Conservation (phyloP, 2,113 vertebrate species). For the Centropristis striata region DNA sequence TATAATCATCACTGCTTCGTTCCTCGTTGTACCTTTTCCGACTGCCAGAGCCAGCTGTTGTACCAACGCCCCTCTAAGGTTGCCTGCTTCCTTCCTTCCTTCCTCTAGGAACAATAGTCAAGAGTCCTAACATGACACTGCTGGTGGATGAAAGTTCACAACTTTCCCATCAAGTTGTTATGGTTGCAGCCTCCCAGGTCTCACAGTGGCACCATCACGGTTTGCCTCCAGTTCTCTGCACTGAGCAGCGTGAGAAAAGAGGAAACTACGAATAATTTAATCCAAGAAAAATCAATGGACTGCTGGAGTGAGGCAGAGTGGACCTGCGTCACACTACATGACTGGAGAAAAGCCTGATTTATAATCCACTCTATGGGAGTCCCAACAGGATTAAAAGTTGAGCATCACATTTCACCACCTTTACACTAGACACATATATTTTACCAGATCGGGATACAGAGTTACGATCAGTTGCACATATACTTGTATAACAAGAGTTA, state of each 20-base stretch:
- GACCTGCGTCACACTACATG: slow-evolving; percentile 20
- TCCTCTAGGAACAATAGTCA: slow-evolving; percentile 66
- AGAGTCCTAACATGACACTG: slow-evolving; percentile 58
- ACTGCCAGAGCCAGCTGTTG: slow-evolving; percentile 39
- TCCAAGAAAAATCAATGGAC: slow-evolving; percentile 4
- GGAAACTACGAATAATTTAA: slow-evolving; percentile 50
- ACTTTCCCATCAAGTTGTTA: slow-evolving; percentile 68
- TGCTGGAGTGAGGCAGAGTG: background rate
- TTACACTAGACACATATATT: background rate
- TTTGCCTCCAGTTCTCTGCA: slow-evolving; percentile 49
- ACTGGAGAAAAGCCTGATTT: background rate
- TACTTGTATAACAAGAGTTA: too few relatives aligned
- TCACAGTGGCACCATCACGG: slow-evolving; percentile 15
- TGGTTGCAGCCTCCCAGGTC: slow-evolving; percentile 23
- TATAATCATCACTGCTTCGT: slow-evolving; percentile 5
- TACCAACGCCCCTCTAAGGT: slow-evolving; percentile 64
- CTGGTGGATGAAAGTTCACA: slow-evolving; percentile 71
- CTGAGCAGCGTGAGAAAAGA: slow-evolving; percentile 73
- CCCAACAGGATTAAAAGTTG: background rate
- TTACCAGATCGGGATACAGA: background rate
- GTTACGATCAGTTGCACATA: too few relatives aligned
- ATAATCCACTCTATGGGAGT: background rate
- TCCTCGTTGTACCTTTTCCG: slow-evolving; percentile 49
- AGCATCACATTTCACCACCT: background rate
- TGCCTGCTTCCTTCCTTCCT: slow-evolving; percentile 72